Conservation (phyloP, 2,888 invertebrate species). For the Dasysyrphus albostriatus region DNA sequence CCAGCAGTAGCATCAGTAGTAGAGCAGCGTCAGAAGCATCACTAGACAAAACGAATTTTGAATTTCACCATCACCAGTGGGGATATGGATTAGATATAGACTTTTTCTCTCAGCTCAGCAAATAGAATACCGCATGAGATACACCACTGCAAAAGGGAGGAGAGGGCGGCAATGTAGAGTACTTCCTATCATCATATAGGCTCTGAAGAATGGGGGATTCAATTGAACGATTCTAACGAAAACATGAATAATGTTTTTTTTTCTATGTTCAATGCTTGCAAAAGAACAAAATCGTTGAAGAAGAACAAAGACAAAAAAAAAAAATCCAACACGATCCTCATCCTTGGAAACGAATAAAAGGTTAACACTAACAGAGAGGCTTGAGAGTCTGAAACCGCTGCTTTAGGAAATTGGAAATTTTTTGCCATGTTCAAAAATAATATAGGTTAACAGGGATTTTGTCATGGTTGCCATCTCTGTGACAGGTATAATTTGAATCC, state of each 20-base stretch:
- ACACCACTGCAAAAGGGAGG: too few relatives aligned
- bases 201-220: constrained; percentile 56
- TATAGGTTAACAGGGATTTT: neutral
- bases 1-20: neutral
- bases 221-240: constrained; percentile 66
- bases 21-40: constrained; percentile 19
- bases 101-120: constrained; percentile 15
- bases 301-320: neutral
- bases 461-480: neutral
- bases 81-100: constrained; percentile 64
- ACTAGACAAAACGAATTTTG: constrained; percentile 23
- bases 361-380: constrained; percentile 44
- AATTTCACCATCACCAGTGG: constrained; percentile 26
- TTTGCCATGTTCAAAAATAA: constrained; percentile 15
- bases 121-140: constrained; percentile 33
- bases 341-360: constrained; percentile 51
- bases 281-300: constrained; percentile 6
- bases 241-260: constrained; percentile 71
- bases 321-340: constrained; percentile 32
- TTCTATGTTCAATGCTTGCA: constrained; percentile 43
- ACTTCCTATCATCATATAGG: constrained; percentile 44
- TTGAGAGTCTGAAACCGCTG: constrained; percentile 6
- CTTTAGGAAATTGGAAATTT: constrained; percentile 59
- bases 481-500: neutral
- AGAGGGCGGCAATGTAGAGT: neutral